Base-by-base conservation (phyloP, 1,140 invertebrate species). In the Drosophila equinoxialis region DNA sequence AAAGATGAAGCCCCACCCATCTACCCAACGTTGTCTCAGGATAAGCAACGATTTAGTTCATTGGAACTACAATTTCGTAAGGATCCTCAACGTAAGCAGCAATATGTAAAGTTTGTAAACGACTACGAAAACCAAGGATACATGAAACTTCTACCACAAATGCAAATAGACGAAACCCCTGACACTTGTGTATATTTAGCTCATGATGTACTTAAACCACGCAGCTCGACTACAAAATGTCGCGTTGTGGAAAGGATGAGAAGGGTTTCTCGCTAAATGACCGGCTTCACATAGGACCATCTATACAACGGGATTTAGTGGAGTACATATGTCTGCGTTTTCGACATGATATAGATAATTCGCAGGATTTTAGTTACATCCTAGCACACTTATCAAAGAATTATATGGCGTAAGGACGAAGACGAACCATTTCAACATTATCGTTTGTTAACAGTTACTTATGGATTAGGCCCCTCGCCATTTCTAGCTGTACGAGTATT, bases 401-500 rank as follows among this genome's bases (percentile, higher is more conserved):
- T 30, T 30, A 30, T 30, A 30, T 30, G 26, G 26, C 26, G 26
- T 6, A 30, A 14, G n/a, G 45, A 54, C n/a, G 39, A 14, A 13
- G 39, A 42, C 11, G 11, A 42, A 11, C 11, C n/a, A n/a, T n/a
- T n/a, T n/a, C n/a, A n/a, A n/a, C 20, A 42, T 10, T 58, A 26
- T 42, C 35, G 20, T 4, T 30, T 58, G 7, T 11, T 62, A 11
- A 68, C 57, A 6, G 26, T 51, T 11, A 68, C 26, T 8, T 60
- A 60, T 45, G 65, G 57, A 17, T 48, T 68, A 30, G 57, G 14
- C 14, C 57, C 65, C 5, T 37, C 26, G 1, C 41, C 57, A 3
- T 68, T 68, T 14, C 11, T 60, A n/a, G 30, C 14, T n/a, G 41
- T 68, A 20, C 11, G 55, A 42, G 39, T 67, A n/a, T 30, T 67